Evolutionary conservation across 2,888 invertebrate species (phyloP).

Genomic region (Apantesis nais): DNA sequence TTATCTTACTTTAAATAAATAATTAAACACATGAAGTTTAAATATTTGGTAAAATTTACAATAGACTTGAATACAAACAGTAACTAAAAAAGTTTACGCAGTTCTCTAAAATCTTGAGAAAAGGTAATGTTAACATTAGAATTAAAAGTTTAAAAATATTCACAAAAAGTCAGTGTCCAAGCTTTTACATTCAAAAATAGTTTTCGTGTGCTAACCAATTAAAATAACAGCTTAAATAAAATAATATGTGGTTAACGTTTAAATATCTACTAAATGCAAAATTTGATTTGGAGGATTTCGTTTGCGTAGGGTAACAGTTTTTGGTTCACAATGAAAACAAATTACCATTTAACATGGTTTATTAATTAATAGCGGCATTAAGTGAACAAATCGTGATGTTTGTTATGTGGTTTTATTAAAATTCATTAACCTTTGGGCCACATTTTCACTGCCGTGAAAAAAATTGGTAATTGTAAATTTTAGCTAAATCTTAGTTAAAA

Average conservation of each 20-base stretch:
- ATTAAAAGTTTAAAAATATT: constrained; percentile 1
- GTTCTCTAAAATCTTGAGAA: background rate
- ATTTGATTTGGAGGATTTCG: constrained; percentile 52
- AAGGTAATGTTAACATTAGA: background rate
- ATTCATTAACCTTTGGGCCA: constrained; percentile 20
- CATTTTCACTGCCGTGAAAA: constrained; percentile 15
- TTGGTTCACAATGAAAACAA: constrained; percentile 56
- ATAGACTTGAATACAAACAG: background rate
- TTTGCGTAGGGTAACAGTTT: constrained; percentile 51
- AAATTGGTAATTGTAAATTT: constrained; percentile 13
- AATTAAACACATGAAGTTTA: background rate
- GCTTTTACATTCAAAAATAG: constrained; percentile 1
- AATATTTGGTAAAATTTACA: too few relatives aligned
- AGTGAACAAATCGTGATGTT: constrained; percentile 26
- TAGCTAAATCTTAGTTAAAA: constrained; percentile 16
- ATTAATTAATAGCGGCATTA: constrained; percentile 37
- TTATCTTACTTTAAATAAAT: background rate
- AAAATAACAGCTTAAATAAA: constrained; percentile 44
- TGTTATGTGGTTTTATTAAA: constrained; percentile 27
- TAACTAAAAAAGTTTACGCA: background rate
- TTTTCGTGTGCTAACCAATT: constrained; percentile 26
- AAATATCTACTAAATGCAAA: constrained; percentile 55
- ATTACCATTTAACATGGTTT: constrained; percentile 50
- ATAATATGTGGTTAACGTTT: constrained; percentile 44
- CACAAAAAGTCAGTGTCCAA: background rate